Conservation (phyloP, 2,113 vertebrate species). For the Ceuthmochares aereus region DNA sequence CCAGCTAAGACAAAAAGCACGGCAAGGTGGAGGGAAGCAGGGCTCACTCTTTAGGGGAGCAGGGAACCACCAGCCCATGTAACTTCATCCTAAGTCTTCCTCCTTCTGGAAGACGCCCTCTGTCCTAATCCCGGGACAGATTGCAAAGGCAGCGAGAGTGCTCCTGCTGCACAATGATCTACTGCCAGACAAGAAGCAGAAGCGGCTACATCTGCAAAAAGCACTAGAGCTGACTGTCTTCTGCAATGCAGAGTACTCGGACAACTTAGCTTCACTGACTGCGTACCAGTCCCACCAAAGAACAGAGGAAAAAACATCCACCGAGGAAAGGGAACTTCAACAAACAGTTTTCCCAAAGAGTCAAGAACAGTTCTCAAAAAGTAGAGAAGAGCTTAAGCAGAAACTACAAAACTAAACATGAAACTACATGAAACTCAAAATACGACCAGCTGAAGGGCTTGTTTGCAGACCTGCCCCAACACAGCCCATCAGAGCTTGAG, state of each 20-base stretch:
- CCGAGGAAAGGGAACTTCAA: neutral
- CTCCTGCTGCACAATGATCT: neutral
- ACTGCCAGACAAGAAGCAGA: neutral
- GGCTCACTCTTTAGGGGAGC: neutral
- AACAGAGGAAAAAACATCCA: neutral
- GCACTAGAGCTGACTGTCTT: neutral
- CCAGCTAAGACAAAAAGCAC: no score
- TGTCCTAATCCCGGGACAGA: neutral
- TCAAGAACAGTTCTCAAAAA: neutral
- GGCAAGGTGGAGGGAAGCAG: neutral
- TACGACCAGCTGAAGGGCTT: neutral
- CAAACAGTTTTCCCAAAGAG: neutral
- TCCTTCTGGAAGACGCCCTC: no score
- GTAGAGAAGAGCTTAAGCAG: neutral
- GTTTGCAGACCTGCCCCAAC: neutral
- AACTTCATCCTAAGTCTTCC: neutral
- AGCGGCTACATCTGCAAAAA: neutral
- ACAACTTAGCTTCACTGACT: neutral
- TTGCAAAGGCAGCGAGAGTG: neutral
- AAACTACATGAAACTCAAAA: neutral
- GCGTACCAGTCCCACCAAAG: neutral
- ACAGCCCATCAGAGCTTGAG: neutral
- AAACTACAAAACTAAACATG: neutral
- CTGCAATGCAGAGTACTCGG: fast-evolving
- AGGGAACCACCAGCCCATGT: neutral